phyloP scores from a whole-genome alignment of 1,140 invertebrate genomes.

The Drosophila elegans region DNA sequence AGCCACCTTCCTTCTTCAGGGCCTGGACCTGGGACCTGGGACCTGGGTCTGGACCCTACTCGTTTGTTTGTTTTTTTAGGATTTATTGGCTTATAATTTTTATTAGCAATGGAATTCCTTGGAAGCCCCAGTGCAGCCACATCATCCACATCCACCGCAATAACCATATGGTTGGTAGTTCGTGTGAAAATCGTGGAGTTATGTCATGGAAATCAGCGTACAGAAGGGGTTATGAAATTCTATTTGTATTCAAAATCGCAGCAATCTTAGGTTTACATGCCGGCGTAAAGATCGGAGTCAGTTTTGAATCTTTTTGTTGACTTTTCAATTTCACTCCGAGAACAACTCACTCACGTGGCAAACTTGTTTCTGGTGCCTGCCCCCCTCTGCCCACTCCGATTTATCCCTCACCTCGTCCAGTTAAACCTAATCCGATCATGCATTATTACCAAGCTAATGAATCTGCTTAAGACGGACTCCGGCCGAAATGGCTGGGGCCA shows the following conservation, averaged over 20 bases:
- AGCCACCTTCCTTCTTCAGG: constrained; percentile 20
- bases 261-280: too few relatives aligned
- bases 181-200: constrained; percentile 27
- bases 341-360: constrained; percentile 33
- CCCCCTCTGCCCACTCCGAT: background rate
- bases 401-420: constrained; percentile 21
- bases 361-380: constrained; percentile 1
- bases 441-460: constrained; percentile 81
- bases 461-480: constrained; percentile 70
- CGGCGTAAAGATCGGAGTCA: too few relatives aligned
- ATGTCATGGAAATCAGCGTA: constrained; percentile 15
- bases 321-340: background rate
- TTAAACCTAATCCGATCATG: constrained; percentile 74
- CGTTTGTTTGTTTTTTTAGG: constrained; percentile 64
- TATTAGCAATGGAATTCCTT: constrained; percentile 78
- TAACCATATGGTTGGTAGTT: constrained; percentile 47
- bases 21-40: background rate
- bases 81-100: constrained; percentile 83
- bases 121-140: constrained; percentile 53
- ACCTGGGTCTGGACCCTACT: constrained; percentile 19
- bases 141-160: constrained; percentile 1
- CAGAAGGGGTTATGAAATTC: background rate
- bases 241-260: background rate
- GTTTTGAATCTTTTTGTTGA: background rate
- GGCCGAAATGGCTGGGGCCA: constrained; percentile 39